Evolutionary conservation across 1,140 invertebrate genomes (phyloP), one percentile per base, ranked within the genome.

Genomic region (Cyrtorhinus lividipennis): DNA sequence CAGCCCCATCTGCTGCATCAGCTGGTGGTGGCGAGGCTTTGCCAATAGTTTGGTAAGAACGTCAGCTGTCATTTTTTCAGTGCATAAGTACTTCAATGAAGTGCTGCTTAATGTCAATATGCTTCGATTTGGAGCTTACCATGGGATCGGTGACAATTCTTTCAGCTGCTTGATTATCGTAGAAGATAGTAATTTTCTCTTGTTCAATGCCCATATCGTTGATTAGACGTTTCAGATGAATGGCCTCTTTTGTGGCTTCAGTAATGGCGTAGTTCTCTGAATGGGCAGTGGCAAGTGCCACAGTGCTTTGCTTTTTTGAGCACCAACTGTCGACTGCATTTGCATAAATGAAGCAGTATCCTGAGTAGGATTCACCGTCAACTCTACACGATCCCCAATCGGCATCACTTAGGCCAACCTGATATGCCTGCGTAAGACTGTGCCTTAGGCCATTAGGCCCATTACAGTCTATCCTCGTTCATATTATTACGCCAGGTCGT

Each of bases 51-150:
- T 53, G 48, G 48, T 53, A 13, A 53, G 20, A 20, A 53, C 48
- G 20, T 53, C 48, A 15, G 48, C 48, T 22, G 48, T 53, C 48
- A 53, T 53, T 22, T 53, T 3, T 20, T 53, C 48, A 53, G 48
- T 53, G 48, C 48, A 53, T 20, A 53, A 53, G 48, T 53, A 53
- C 48, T 53, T 53, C 48, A 53, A 53, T 53, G 48, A 53, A 53
- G 20, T 53, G 48, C 20, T 53, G 48, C 48, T 53, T 53, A 53
- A 53, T 53, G 48, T 53, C 48, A 53, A 53, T 53, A 22, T 53
- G 48, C 18, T 53, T 53, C 10, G 48, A 20, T 22, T 53, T 38
- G 18, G 48, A 53, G 48, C 48, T 53, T 53, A 53, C 30, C 30
- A 38, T 38, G 18, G 48, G 48, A 20, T 53, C 48, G 20, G 8